These are phyloP conservation scores for Sebastes nivosus DNA, from an alignment of 2,797 vertebrate genomes.

Conservation along the genomic window DNA sequence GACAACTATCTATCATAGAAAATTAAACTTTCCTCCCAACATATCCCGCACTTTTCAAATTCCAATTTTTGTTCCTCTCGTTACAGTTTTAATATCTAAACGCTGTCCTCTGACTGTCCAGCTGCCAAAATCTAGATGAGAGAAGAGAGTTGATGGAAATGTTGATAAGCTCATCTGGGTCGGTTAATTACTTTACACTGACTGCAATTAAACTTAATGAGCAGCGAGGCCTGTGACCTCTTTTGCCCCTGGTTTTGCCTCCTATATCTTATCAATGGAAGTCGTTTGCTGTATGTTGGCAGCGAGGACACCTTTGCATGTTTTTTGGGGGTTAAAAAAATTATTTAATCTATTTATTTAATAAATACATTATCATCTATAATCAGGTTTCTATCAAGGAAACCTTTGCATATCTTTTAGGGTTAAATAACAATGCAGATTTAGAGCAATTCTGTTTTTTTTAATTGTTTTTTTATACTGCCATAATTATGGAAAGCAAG, in stretches of 20 bases:
- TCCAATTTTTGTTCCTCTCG: not conserved
- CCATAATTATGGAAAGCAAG: too few species aligned
- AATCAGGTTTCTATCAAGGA: too few species aligned
- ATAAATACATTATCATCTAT: too few species aligned
- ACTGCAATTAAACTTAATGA: not conserved
- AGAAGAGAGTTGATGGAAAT: conserved; percentile 12
- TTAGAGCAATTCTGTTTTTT: too few species aligned
- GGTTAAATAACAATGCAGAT: too few species aligned
- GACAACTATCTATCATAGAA: not conserved
- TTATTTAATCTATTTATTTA: too few species aligned
- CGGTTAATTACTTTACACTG: not conserved
- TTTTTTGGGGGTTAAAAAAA: too few species aligned
- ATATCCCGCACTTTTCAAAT: not conserved
- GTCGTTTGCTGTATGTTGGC: not conserved
- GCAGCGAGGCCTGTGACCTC: not conserved
- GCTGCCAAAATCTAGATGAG: not conserved
- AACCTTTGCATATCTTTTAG: too few species aligned
- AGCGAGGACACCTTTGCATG: not conserved
- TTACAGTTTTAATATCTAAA: not conserved
- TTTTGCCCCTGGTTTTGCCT: not conserved
- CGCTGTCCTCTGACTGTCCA: not conserved
- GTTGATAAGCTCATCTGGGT: not conserved
- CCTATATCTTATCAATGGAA: not conserved
- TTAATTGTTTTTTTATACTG: too few species aligned
- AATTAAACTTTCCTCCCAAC: not conserved